phyloP scores from a whole-genome alignment of 1,140 invertebrate species.

The Drosophila ambigua region DNA sequence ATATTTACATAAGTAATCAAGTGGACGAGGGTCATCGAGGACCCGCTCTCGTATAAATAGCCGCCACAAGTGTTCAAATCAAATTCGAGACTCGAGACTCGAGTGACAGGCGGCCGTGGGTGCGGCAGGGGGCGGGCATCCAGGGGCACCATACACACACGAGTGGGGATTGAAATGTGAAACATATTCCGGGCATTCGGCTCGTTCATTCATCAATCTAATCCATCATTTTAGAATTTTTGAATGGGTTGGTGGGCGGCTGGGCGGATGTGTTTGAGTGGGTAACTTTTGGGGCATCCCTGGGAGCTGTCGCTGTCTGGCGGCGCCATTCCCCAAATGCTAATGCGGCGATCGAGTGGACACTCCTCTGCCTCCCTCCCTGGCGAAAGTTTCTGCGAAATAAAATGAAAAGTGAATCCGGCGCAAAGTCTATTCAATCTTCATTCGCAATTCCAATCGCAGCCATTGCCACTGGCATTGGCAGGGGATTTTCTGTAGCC shows the following conservation, averaged over 20 bases:
- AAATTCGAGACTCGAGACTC: constrained; percentile 8
- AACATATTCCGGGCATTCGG: constrained; percentile 7
- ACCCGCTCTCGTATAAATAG: constrained; percentile 52
- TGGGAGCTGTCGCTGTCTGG: constrained; percentile 5
- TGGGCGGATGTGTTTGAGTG: no score
- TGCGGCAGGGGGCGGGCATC: background rate
- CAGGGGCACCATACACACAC: no score
- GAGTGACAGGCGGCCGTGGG: background rate
- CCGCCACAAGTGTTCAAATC: constrained; percentile 55
- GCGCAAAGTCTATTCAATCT: constrained; percentile 38
- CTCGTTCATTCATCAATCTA: constrained; percentile 5
- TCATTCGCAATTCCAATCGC: constrained; percentile 22
- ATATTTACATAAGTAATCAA: constrained; percentile 48
- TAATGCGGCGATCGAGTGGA: constrained; percentile 18
- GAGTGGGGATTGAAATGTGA: constrained; percentile 6
- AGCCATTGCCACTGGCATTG: no score
- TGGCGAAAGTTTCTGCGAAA: no score
- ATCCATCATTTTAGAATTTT: constrained; percentile 30
- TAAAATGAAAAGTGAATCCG: constrained; percentile 18
- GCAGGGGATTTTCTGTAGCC: no score
- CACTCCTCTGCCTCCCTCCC: no score
- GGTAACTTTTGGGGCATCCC: no score
- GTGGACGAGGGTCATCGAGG: constrained; percentile 46
- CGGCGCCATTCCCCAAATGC: constrained; percentile 8
- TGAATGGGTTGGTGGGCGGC: no score